A percentile compares a stretch with the other conserved stretches of the same genome.
Evolutionary conservation across 2,113 vertebrate species (phyloP).

Genomic region (Quiscalus mexicanus): DNA sequence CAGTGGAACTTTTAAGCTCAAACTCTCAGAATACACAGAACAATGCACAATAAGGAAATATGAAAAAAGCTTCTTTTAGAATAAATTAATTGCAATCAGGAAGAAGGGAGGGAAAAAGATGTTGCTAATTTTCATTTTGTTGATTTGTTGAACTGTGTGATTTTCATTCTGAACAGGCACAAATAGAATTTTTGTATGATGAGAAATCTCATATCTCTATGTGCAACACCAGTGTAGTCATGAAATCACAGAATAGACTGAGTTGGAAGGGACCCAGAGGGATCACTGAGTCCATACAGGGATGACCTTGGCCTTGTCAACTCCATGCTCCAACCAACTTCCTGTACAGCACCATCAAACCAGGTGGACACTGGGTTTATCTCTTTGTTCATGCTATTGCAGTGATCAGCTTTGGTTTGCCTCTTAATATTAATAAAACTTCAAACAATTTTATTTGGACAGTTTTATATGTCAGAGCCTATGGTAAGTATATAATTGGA

Average conservation of each 20-base stretch:
- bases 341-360: neutral
- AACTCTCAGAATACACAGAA: neutral
- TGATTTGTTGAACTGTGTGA: neutral
- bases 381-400: accelerated
- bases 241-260: neutral
- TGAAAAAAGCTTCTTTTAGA: neutral
- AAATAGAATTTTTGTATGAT: neutral
- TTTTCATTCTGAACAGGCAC: neutral
- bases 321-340: neutral
- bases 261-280: neutral
- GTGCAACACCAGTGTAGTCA: neutral
- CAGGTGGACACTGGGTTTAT: neutral
- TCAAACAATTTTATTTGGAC: neutral
- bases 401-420: neutral
- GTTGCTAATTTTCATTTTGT: neutral
- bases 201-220: neutral
- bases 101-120: neutral
- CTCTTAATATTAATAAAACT: neutral
- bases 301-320: neutral
- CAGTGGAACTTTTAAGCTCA: neutral
- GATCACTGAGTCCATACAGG: neutral
- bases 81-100: neutral
- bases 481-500: neutral
- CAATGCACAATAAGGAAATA: neutral
- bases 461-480: neutral